Conservation (phyloP, 53 echinoderm and acorn worm species). For the Temnopleurus reevesii region DNA sequence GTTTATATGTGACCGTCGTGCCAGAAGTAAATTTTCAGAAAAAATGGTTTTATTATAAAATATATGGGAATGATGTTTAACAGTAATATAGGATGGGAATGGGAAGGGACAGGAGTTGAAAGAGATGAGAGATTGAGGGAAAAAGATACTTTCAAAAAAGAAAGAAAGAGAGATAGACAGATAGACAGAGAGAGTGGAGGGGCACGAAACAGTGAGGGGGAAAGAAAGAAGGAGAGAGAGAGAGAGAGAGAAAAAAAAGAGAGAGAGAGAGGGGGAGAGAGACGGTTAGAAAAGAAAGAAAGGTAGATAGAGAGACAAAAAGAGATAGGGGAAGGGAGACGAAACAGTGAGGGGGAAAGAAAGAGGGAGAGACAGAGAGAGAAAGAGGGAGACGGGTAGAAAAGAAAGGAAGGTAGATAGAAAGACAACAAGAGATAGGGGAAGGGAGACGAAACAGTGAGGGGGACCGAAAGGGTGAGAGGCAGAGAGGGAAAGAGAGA, state of each 20-base stretch:
- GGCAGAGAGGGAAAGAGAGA: neutral
- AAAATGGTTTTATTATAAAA: too few species aligned
- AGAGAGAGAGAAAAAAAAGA: neutral
- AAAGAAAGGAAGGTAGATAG: neutral
- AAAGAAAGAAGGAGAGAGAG: neutral
- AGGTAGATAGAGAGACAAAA: neutral
- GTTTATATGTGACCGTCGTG: slow-evolving; percentile 77
- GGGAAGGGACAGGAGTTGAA: neutral
- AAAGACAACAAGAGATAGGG: neutral
- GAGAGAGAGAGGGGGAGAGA: neutral
- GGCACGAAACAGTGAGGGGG: neutral
- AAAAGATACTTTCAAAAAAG: neutral
- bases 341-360: neutral
- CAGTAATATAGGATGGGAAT: neutral
- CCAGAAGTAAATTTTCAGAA: slow-evolving; percentile 5
- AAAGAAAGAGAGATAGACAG: neutral
- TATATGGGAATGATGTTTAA: too few species aligned
- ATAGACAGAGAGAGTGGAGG: neutral
- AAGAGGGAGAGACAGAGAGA: neutral
- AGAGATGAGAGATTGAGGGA: neutral
- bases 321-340: neutral
- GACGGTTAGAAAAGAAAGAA: neutral
- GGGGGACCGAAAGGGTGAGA: neutral
- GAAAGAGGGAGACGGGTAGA: neutral
- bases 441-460: neutral